Evolutionary conservation across 1,140 invertebrate genomes (phyloP).

Genomic region (Ylistrum balloti): DNA sequence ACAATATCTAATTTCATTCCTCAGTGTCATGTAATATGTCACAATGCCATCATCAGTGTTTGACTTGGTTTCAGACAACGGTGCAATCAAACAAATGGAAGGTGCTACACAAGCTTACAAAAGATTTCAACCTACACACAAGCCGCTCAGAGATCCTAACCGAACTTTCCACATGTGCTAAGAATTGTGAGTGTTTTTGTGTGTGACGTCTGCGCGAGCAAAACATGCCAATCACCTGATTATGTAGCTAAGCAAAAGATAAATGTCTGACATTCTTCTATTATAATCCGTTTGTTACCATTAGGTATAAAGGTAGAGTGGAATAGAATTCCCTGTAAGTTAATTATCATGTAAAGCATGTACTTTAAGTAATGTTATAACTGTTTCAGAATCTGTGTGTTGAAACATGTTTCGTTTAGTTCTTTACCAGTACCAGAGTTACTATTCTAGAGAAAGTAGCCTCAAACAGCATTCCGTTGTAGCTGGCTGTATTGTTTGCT

Average conservation of each 20-base stretch:
- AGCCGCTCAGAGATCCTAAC: conserved; percentile 85
- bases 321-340: background rate
- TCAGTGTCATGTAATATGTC: too few species aligned
- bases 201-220: background rate
- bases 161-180: conserved; percentile 86
- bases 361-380: too few species aligned
- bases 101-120: conserved; percentile 86
- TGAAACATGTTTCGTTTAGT: too few species aligned
- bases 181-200: conserved; percentile 69
- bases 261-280: background rate
- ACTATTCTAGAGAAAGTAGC: too few species aligned
- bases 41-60: too few species aligned
- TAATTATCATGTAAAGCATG: too few species aligned
- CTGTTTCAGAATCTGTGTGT: too few species aligned
- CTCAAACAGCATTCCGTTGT: too few species aligned
- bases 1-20: too few species aligned
- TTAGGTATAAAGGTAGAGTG: background rate
- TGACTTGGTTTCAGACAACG: conserved; percentile 85
- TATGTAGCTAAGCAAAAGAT: background rate
- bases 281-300: background rate
- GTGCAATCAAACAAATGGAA: conserved; percentile 86
- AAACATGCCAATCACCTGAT: background rate
- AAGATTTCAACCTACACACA: conserved; percentile 84
- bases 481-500: too few species aligned
- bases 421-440: too few species aligned